Conservation (phyloP, 2,113 vertebrate genomes). For the Osmerus mordax region DNA sequence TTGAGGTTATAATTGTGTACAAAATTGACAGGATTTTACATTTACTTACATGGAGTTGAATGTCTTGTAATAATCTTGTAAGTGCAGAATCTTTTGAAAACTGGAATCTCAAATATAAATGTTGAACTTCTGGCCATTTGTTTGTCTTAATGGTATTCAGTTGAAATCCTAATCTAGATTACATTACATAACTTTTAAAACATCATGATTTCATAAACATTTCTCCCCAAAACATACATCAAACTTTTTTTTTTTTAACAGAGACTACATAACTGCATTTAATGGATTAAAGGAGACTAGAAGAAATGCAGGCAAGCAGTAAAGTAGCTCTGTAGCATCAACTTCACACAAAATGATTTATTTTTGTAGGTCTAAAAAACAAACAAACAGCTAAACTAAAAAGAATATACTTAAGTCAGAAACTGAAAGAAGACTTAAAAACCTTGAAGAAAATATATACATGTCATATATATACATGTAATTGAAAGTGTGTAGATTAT, state of each 20-base stretch:
- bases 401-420: constrained; percentile 85
- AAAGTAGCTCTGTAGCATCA: constrained; percentile 50
- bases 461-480: constrained; percentile 88
- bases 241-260: constrained; percentile 58
- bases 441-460: constrained; percentile 91
- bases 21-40: constrained; percentile 66
- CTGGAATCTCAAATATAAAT: constrained; percentile 56
- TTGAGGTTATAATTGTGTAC: constrained; percentile 53
- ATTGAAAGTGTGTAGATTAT: constrained; percentile 74
- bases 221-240: constrained; percentile 46
- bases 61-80: constrained; percentile 29
- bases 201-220: constrained; percentile 53
- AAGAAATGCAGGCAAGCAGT: constrained; percentile 45
- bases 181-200: constrained; percentile 56
- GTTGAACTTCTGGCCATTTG: constrained; percentile 48
- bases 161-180: constrained; percentile 50
- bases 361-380: constrained; percentile 54
- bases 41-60: constrained; percentile 67
- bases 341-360: constrained; percentile 58
- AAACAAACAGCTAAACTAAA: constrained; percentile 34
- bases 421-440: constrained; percentile 88
- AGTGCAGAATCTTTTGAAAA: constrained; percentile 55
- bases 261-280: constrained; percentile 57
- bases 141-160: constrained; percentile 65
- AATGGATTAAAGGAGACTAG: constrained; percentile 67